phyloP scores from a whole-genome alignment of 2,888 invertebrate species.

The Machimus atricapillus region DNA sequence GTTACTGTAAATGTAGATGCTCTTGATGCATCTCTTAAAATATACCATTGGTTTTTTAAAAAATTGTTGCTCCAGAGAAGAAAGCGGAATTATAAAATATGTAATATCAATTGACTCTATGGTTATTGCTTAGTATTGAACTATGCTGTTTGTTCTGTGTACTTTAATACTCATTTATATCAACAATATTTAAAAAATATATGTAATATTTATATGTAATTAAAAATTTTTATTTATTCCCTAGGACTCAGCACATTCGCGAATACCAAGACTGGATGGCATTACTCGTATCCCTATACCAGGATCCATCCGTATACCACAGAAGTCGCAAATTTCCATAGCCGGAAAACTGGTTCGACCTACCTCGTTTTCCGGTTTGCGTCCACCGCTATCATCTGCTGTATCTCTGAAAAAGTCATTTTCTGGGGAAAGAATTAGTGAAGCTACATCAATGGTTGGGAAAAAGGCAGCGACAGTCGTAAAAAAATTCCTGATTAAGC shows the following conservation, averaged over 20 bases:
- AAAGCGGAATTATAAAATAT: too few species aligned
- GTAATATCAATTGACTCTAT: too few species aligned
- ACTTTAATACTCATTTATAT: too few species aligned
- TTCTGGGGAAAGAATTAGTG: conserved; percentile 56
- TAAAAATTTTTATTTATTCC: conserved; percentile 47
- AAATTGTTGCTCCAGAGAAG: too few species aligned
- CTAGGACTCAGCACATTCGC: conserved; percentile 58
- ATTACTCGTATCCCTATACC: conserved; percentile 58
- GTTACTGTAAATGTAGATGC: too few species aligned
- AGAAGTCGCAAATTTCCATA: conserved; percentile 4
- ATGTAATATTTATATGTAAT: too few species aligned
- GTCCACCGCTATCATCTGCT: conserved; percentile 48
- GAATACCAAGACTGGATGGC: conserved; percentile 59
- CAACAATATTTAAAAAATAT: too few species aligned
- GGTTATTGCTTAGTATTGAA: too few species aligned
- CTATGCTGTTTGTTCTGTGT: too few species aligned
- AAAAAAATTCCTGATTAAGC: conserved; percentile 54
- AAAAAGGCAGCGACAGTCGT: conserved; percentile 56
- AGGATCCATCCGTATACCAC: conserved; percentile 51
- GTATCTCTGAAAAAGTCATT: conserved; percentile 54
- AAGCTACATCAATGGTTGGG: conserved; percentile 54
- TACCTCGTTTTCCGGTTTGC: conserved; percentile 51
- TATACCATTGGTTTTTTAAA: too few species aligned
- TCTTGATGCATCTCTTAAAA: too few species aligned
- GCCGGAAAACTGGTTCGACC: conserved; percentile 52